Evolutionary conservation across 2,113 vertebrate species (phyloP).

Genomic region (Hydrochoerus hydrochaeris): DNA sequence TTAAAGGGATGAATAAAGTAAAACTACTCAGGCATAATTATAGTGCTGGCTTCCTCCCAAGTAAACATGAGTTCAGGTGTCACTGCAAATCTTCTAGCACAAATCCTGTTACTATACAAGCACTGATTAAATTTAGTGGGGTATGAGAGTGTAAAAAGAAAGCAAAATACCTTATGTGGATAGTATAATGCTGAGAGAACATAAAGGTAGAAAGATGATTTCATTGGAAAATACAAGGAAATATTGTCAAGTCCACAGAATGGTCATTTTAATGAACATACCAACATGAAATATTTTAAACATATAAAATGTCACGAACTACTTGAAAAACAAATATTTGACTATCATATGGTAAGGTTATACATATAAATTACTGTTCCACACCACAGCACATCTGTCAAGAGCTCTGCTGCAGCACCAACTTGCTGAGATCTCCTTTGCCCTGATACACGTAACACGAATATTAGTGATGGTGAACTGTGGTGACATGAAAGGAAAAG

Average conservation of each 20-base stretch:
- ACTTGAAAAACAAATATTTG: conserved; percentile 58
- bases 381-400: neutral
- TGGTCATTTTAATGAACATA: conserved; percentile 83
- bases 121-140: neutral
- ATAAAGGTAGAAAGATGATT: neutral
- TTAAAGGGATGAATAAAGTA: neutral
- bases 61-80: neutral
- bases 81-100: neutral
- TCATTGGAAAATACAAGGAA: conserved; percentile 53
- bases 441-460: conserved; percentile 47
- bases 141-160: neutral
- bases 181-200: neutral
- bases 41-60: neutral
- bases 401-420: neutral
- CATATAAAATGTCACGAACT: conserved; percentile 72
- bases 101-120: neutral
- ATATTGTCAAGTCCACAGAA: conserved; percentile 78
- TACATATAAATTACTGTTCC: neutral
- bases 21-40: neutral
- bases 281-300: conserved; percentile 64
- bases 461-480: conserved; percentile 1
- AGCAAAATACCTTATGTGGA: neutral
- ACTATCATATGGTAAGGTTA: neutral
- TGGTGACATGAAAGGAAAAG: neutral
- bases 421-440: neutral